Evolutionary conservation across 2,797 vertebrate genomes (phyloP).

Genomic region (Furcifer pardalis): DNA sequence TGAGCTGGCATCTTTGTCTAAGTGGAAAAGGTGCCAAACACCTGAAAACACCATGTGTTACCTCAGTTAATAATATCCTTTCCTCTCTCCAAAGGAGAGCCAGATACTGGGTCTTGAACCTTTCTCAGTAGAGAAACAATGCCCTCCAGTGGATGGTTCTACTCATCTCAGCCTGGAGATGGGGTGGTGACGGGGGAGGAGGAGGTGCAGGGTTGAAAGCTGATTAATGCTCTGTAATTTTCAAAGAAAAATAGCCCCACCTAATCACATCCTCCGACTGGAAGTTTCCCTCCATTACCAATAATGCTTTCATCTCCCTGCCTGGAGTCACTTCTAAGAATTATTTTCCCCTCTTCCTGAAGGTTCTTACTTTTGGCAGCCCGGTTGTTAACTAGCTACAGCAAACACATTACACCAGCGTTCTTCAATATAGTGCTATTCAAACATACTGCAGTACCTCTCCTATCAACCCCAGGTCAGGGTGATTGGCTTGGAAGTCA

Average conservation of each 20-base stretch:
- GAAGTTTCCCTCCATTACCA: neutral
- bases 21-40: constrained; percentile 56
- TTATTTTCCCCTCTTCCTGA: neutral
- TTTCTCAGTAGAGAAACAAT: constrained; percentile 73
- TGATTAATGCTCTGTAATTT: neutral
- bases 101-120: constrained; percentile 35
- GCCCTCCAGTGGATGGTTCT: constrained; percentile 75
- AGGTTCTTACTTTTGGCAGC: neutral
- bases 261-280: neutral
- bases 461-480: neutral
- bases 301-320: neutral
- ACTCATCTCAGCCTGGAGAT: constrained; percentile 54
- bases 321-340: neutral
- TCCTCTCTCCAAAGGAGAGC: constrained; percentile 53
- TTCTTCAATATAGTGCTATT: neutral
- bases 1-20: constrained; percentile 38
- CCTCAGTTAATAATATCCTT: constrained; percentile 22
- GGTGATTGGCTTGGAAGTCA: neutral
- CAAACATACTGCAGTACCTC: neutral
- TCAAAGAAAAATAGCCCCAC: constrained; percentile 11
- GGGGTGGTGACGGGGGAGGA: neutral
- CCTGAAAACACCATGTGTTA: constrained; percentile 55
- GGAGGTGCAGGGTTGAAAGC: neutral
- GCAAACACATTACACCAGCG: neutral
- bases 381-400: neutral